Percentiles rank a stretch among this genome's conserved stretches.
phyloP scores from a whole-genome alignment of 2,797 vertebrate genomes.

The Mycteria americana region DNA sequence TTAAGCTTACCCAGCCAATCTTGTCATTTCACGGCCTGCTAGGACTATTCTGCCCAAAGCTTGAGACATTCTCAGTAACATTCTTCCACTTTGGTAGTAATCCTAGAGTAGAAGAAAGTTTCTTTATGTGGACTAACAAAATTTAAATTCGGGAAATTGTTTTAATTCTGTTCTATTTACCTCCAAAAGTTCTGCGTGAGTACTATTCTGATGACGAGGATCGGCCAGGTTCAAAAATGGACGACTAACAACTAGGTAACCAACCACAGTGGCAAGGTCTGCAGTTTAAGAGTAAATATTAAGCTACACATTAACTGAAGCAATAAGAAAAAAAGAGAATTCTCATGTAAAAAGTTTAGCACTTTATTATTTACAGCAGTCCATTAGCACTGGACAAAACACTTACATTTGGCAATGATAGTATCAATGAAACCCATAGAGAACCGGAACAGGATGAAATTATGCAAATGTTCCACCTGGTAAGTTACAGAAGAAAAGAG shows the following conservation, averaged over 20 bases:
- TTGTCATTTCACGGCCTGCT: slow-evolving; percentile 96
- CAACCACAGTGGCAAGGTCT: slow-evolving; percentile 96
- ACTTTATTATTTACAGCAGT: neutral
- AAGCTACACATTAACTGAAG: neutral
- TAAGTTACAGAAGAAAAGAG: slow-evolving; percentile 13
- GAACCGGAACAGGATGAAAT: slow-evolving; percentile 98
- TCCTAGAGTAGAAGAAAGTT: slow-evolving; percentile 78
- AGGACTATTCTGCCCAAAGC: slow-evolving; percentile 95
- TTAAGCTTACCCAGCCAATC: slow-evolving; percentile 88
- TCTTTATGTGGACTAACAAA: neutral
- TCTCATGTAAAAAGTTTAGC: neutral
- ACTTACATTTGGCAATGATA: slow-evolving; percentile 97
- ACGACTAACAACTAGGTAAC: slow-evolving; percentile 94
- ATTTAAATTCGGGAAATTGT: neutral
- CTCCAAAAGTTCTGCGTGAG: slow-evolving; percentile 91
- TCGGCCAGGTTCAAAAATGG: slow-evolving; percentile 87
- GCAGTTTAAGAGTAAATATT: slow-evolving; percentile 31
- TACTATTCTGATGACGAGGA: slow-evolving; percentile 86
- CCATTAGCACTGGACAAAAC: neutral
- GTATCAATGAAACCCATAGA: slow-evolving; percentile 97
- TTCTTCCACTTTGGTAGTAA: slow-evolving; percentile 98
- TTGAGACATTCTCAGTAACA: slow-evolving; percentile 96
- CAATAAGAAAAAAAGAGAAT: neutral
- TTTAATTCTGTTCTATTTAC: slow-evolving; percentile 68
- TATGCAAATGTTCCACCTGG: slow-evolving; percentile 95